Conservation (phyloP, 2,113 vertebrate genomes). For the Spheniscus mendiculus region DNA sequence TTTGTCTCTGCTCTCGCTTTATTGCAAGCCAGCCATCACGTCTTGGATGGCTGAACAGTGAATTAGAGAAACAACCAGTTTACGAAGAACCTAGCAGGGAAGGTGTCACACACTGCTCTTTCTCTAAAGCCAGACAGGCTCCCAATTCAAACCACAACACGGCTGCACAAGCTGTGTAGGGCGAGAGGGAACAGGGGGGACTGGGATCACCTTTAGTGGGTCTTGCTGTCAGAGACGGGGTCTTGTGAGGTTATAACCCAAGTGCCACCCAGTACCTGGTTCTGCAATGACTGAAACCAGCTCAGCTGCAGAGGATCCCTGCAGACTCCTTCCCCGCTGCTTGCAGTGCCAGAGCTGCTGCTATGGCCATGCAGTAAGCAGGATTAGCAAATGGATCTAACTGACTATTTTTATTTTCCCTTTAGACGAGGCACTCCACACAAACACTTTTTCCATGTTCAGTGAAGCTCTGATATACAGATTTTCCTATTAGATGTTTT, state of each 20-base stretch:
- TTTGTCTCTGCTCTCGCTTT: too few relatives aligned
- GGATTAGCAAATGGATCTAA: rapidly evolving
- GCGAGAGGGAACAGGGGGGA: neutral
- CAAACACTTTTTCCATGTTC: rapidly evolving
- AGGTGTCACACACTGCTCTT: neutral
- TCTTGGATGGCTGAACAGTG: neutral
- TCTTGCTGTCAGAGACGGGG: neutral
- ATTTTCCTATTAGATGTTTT: neutral
- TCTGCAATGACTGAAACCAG: neutral
- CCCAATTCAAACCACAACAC: neutral
- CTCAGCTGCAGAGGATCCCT: rapidly evolving
- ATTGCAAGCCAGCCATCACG: neutral
- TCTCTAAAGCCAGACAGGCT: neutral
- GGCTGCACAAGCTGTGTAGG: too few relatives aligned
- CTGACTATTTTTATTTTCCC: rapidly evolving
- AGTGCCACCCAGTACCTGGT: neutral
- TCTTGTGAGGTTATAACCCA: rapidly evolving
- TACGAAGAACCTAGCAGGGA: neutral
- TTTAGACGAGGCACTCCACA: neutral
- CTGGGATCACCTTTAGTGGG: neutral
- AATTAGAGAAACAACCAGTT: neutral
- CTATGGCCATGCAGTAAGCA: rapidly evolving
- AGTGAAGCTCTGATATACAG: neutral
- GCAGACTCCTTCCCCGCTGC: neutral
- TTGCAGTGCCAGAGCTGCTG: neutral